Evolutionary conservation across 2,888 invertebrate species (phyloP).

Genomic region (Endomychus coccineus): DNA sequence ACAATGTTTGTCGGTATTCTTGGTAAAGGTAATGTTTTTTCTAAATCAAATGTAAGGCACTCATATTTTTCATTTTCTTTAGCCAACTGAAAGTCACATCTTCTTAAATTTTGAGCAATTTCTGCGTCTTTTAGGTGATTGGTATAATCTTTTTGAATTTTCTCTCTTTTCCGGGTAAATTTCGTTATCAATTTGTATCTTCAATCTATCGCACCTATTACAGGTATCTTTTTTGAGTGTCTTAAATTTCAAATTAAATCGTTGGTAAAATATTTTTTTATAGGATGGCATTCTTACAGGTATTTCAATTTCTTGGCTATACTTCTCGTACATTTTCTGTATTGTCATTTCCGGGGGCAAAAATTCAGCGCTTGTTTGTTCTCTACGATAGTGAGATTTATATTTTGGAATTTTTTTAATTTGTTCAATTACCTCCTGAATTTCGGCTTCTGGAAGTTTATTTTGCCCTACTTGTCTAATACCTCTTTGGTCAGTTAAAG

Average conservation of each 20-base stretch:
- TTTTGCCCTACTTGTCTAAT: constrained; percentile 14
- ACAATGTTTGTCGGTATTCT: constrained; percentile 25
- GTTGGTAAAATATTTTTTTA: constrained; percentile 16
- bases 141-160: too few species aligned
- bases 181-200: too few species aligned
- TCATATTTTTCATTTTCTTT: neutral
- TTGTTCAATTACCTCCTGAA: constrained; percentile 8
- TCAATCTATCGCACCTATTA: constrained; percentile 21
- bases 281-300: constrained; percentile 15
- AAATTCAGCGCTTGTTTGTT: constrained; percentile 15
- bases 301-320: constrained; percentile 7
- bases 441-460: constrained; percentile 13
- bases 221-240: constrained; percentile 20
- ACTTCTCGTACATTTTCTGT: constrained; percentile 20
- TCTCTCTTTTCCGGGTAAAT: too few species aligned
- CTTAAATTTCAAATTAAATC: constrained; percentile 20
- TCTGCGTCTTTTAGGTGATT: too few species aligned
- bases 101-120: constrained; percentile 14
- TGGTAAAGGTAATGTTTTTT: constrained; percentile 23
- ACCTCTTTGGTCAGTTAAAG: constrained; percentile 18
- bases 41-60: constrained; percentile 3
- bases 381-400: constrained; percentile 13
- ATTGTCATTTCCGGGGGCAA: constrained; percentile 17
- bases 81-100: constrained; percentile 17
- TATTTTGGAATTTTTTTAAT: constrained; percentile 12